These are phyloP conservation scores for Odocoileus virginianus DNA, from an alignment of 2,113 vertebrate species.

Conservation along the genomic window DNA sequence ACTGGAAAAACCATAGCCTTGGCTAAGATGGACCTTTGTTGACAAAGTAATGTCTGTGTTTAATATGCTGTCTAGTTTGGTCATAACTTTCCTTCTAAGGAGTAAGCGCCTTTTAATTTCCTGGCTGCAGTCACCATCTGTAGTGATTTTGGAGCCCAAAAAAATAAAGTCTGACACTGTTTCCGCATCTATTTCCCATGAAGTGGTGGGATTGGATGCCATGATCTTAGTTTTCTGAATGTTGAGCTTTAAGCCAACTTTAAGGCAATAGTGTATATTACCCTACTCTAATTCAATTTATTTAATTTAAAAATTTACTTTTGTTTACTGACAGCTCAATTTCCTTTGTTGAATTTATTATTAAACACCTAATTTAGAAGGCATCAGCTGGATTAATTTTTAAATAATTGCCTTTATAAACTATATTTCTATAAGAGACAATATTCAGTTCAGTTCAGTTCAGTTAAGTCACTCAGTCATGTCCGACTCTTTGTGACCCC, in stretches of 20 bases:
- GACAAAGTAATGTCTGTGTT: background rate
- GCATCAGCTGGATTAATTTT: background rate
- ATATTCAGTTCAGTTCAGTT: background rate
- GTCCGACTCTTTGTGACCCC: background rate
- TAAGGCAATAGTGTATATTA: background rate
- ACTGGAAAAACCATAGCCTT: background rate
- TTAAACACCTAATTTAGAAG: background rate
- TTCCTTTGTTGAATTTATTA: background rate
- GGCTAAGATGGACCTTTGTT: background rate
- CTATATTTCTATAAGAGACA: background rate
- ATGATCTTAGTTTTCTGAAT: background rate
- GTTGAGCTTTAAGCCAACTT: background rate
- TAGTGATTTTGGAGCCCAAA: fast-evolving
- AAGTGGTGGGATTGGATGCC: background rate
- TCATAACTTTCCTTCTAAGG: background rate
- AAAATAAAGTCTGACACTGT: background rate
- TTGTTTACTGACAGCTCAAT: background rate
- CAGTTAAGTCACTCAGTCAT: background rate
- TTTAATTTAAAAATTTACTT: background rate
- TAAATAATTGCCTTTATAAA: background rate
- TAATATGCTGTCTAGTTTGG: background rate
- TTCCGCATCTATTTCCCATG: background rate
- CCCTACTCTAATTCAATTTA: background rate
- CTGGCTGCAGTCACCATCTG: background rate
- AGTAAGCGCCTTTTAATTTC: background rate